Percentiles rank a stretch among this genome's conserved stretches.
Evolutionary conservation across 2,888 invertebrate genomes (phyloP).

Genomic region (Eledona agricola): DNA sequence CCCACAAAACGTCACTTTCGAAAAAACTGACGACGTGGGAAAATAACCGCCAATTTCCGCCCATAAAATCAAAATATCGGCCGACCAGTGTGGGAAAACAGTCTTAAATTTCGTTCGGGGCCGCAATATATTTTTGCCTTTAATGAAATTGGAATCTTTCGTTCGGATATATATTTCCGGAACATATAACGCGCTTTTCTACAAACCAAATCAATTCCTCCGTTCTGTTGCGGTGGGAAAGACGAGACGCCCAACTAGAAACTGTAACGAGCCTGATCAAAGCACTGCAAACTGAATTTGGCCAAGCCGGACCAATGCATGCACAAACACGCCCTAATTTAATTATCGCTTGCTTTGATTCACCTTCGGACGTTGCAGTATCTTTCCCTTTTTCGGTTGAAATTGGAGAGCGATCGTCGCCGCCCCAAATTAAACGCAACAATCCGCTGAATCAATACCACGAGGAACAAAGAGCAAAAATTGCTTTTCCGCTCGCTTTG

Average conservation of each 20-base stretch:
- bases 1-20: conserved; percentile 4
- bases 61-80: conserved; percentile 59
- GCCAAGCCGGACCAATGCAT: conserved; percentile 52
- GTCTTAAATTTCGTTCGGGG: conserved; percentile 50
- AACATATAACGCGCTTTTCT: conserved; percentile 15
- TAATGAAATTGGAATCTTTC: conserved; percentile 50
- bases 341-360: conserved; percentile 53
- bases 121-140: conserved; percentile 51
- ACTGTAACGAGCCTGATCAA: conserved; percentile 54
- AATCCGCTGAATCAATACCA: conserved; percentile 16
- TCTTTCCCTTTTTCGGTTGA: conserved; percentile 37
- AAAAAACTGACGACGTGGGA: conserved; percentile 29
- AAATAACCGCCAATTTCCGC: conserved; percentile 35
- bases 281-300: conserved; percentile 55
- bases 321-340: conserved; percentile 53
- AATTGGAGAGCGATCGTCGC: too few relatives aligned
- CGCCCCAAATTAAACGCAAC: too few relatives aligned
- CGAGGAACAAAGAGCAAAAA: conserved; percentile 16
- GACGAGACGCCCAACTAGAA: conserved; percentile 45
- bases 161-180: conserved; percentile 19
- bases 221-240: conserved; percentile 35
- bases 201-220: conserved; percentile 26
- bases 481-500: conserved; percentile 10
- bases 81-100: conserved; percentile 56
- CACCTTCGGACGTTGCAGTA: conserved; percentile 46